Evolutionary conservation across 2,113 vertebrate genomes (phyloP).

Genomic region (Merops nubicus): DNA sequence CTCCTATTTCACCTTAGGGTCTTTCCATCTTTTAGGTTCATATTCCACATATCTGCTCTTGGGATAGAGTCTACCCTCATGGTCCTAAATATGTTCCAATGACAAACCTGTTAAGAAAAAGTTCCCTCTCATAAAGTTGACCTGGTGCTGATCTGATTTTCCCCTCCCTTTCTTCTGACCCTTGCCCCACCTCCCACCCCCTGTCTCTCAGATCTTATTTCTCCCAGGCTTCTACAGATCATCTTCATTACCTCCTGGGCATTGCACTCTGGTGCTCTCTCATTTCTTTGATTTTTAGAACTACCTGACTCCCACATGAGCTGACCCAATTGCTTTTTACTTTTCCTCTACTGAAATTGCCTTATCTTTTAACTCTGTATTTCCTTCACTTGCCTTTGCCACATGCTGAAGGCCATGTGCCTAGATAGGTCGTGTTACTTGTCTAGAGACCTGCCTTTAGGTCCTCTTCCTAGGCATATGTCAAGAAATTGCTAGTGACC

Average conservation of each 20-base stretch:
- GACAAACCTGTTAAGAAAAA: background rate
- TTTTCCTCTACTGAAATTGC: background rate
- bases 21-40: background rate
- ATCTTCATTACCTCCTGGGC: background rate
- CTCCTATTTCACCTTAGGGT: background rate
- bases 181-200: rapidly evolving
- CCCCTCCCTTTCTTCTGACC: background rate
- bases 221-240: background rate
- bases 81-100: background rate
- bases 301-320: background rate
- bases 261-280: background rate
- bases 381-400: background rate
- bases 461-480: background rate
- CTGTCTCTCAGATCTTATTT: background rate
- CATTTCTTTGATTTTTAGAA: background rate
- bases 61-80: background rate
- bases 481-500: background rate
- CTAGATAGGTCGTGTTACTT: rapidly evolving
- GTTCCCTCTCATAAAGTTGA: background rate
- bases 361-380: background rate
- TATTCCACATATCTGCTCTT: background rate
- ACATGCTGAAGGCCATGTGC: background rate
- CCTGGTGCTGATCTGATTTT: background rate
- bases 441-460: background rate
- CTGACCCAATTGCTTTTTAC: background rate